Percentiles rank a stretch among this genome's conserved stretches.
Evolutionary conservation across 92 coral and sea anemone species (phyloP).

Genomic region (Montipora capitata): DNA sequence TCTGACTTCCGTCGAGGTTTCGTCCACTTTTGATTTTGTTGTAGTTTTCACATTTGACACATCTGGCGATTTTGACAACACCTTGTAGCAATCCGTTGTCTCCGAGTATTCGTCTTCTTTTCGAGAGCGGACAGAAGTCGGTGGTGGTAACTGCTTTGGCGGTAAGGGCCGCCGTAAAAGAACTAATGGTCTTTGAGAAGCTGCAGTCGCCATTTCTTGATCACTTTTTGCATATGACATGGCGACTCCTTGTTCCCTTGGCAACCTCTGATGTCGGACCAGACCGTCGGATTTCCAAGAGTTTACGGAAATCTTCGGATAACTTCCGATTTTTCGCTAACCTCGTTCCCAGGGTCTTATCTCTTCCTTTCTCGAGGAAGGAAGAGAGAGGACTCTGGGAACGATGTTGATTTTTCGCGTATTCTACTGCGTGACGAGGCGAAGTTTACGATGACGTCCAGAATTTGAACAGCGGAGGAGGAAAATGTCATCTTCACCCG

Average conservation of each 20-base stretch:
- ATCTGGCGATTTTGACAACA: conserved; percentile 59
- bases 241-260: conserved; percentile 61
- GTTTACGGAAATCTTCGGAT: not conserved
- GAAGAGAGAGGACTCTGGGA: too few species aligned
- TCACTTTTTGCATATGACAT: not conserved
- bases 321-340: not conserved
- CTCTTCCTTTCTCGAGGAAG: too few species aligned
- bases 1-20: conserved; percentile 19
- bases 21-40: conserved; percentile 35
- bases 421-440: too few species aligned
- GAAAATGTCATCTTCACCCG: conserved; percentile 32
- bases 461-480: not conserved
- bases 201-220: conserved; percentile 95
- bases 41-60: conserved; percentile 19
- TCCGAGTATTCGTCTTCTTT: conserved; percentile 55
- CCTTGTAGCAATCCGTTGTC: conserved; percentile 26
- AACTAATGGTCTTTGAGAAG: conserved; percentile 71
- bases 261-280: conserved; percentile 46
- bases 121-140: conserved; percentile 54
- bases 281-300: not conserved
- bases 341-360: too few species aligned
- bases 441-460: too few species aligned
- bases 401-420: too few species aligned
- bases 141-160: conserved; percentile 80
- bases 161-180: conserved; percentile 98